A percentile compares a stretch with the other conserved stretches of the same genome.
Evolutionary conservation across 1,140 invertebrate species (phyloP).

Genomic region (Subanguina moxae): DNA sequence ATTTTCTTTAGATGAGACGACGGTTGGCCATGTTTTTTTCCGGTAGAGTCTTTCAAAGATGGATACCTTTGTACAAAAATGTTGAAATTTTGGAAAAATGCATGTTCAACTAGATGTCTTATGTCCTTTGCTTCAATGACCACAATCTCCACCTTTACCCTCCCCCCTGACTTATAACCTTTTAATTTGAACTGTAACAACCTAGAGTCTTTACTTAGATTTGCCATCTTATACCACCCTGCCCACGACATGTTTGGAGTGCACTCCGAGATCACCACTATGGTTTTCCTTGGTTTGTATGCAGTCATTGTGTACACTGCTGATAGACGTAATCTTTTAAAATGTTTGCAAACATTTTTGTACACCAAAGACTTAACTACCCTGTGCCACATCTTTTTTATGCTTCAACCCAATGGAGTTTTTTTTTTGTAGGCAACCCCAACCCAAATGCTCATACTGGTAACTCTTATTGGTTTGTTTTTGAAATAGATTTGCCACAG

Average conservation of each 20-base stretch:
- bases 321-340: slow-evolving; percentile 29
- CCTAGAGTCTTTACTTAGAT: background rate
- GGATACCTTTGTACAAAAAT: too few relatives aligned
- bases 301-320: slow-evolving; percentile 48
- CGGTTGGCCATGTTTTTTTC: too few relatives aligned
- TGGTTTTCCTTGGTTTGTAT: slow-evolving; percentile 48
- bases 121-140: too few relatives aligned
- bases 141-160: background rate
- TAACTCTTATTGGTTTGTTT: slow-evolving; percentile 30
- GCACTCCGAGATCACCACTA: slow-evolving; percentile 49
- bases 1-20: too few relatives aligned
- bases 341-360: too few relatives aligned
- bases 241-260: slow-evolving; percentile 52
- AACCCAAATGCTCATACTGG: slow-evolving; percentile 23
- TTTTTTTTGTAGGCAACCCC: slow-evolving; percentile 22
- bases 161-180: too few relatives aligned
- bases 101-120: too few relatives aligned
- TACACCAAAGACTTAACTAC: too few relatives aligned
- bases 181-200: background rate
- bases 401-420: too few relatives aligned
- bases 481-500: background rate
- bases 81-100: too few relatives aligned
- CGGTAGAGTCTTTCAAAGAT: too few relatives aligned
- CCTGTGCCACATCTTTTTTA: too few relatives aligned
- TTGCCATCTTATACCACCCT: slow-evolving; percentile 50